These are phyloP conservation scores for Trigoniulus corallinus DNA, from an alignment of 1,140 invertebrate species.

Conservation along the genomic window DNA sequence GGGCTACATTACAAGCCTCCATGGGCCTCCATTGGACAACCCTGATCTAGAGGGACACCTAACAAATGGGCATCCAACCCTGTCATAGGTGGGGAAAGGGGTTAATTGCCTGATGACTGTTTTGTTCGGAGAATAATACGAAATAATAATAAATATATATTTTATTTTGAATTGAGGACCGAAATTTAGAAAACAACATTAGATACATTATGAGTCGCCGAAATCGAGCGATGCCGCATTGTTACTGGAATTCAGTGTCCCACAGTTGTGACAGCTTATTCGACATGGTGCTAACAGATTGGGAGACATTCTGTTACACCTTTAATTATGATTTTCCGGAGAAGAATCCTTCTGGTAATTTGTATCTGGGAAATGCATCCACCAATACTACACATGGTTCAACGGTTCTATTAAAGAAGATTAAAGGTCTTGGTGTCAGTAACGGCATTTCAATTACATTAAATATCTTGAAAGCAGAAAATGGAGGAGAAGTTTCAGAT, in stretches of 20 bases:
- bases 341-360: neutral
- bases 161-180: too few relatives aligned
- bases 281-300: neutral
- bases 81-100: too few relatives aligned
- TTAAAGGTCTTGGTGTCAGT: neutral
- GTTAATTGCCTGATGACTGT: too few relatives aligned
- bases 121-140: too few relatives aligned
- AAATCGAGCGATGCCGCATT: neutral
- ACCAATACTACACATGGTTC: neutral
- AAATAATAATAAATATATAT: too few relatives aligned
- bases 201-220: neutral
- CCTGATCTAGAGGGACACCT: too few relatives aligned
- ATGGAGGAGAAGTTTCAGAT: neutral
- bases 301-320: neutral
- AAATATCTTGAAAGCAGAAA: neutral
- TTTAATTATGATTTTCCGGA: neutral
- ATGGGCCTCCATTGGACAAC: too few relatives aligned
- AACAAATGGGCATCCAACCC: too few relatives aligned
- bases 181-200: too few relatives aligned
- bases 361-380: neutral
- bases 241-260: neutral
- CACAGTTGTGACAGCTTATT: neutral
- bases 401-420: too few relatives aligned
- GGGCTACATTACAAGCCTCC: too few relatives aligned
- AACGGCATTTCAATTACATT: neutral